A percentile compares a stretch with the other conserved stretches of the same genome.
These are phyloP conservation scores for Eleginops maclovinus DNA, from an alignment of 2,113 vertebrate species.

Conservation along the genomic window DNA sequence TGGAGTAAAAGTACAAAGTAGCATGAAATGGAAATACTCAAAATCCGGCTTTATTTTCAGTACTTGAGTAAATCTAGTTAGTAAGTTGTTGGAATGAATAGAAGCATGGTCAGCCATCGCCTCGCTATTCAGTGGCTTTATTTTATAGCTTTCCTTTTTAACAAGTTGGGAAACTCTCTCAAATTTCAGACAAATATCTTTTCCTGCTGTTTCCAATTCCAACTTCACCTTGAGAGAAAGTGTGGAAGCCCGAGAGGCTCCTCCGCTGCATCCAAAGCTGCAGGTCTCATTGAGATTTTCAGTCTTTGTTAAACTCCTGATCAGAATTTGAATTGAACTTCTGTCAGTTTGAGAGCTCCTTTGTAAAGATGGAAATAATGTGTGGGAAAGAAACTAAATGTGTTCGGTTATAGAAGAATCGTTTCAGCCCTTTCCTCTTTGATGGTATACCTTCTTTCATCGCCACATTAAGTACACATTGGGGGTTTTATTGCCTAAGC, in stretches of 20 bases:
- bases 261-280: neutral
- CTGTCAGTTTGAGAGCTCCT: neutral
- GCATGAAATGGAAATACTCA: no score
- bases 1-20: no score
- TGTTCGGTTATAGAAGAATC: neutral
- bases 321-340: conserved; percentile 34
- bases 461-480: neutral
- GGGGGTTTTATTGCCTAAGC: conserved; percentile 20
- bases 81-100: no score
- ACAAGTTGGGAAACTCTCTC: neutral
- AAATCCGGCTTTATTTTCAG: no score
- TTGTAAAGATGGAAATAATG: neutral
- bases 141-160: no score
- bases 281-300: neutral
- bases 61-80: no score
- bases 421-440: neutral
- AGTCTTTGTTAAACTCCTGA: conserved; percentile 17
- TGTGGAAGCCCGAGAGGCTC: neutral
- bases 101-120: no score
- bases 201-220: no score
- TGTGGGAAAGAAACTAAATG: conserved; percentile 19
- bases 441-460: neutral
- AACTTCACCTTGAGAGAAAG: neutral
- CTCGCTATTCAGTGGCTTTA: no score
- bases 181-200: no score